Conservation (phyloP, 64 coral and sea anemone genomes). For the Pocillopora damicornis region DNA sequence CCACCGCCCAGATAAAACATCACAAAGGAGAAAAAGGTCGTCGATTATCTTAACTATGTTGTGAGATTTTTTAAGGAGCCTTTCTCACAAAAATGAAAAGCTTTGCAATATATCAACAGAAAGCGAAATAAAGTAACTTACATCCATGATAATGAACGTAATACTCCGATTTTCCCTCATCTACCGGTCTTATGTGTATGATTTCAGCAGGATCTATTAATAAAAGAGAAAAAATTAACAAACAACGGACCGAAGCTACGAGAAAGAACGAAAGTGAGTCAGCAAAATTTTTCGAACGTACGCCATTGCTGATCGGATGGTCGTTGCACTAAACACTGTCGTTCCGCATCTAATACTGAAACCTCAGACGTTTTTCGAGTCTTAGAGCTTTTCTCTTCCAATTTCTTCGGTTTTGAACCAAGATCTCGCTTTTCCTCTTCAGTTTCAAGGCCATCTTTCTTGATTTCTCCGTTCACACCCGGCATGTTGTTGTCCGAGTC, state of each 20-base stretch:
- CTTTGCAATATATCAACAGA: neutral
- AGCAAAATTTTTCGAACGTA: slow-evolving; percentile 26
- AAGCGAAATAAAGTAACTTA: slow-evolving; percentile 25
- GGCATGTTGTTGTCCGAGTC: slow-evolving; percentile 44
- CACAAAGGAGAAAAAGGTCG: too few species aligned
- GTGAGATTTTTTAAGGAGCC: neutral
- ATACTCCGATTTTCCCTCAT: slow-evolving; percentile 62
- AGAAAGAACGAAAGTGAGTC: neutral
- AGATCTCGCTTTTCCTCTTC: slow-evolving; percentile 56
- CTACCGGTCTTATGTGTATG: slow-evolving; percentile 54
- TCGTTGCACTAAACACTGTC: slow-evolving; percentile 59
- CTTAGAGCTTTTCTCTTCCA: slow-evolving; percentile 60
- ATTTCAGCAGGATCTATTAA: slow-evolving; percentile 71
- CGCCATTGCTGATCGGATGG: slow-evolving; percentile 53
- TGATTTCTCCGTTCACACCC: slow-evolving; percentile 37
- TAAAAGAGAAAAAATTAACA: neutral
- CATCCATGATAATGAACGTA: slow-evolving; percentile 80
- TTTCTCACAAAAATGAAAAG: neutral
- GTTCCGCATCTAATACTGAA: slow-evolving; percentile 9
- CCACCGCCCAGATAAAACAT: too few species aligned
- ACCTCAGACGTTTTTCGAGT: slow-evolving; percentile 52
- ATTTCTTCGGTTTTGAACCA: slow-evolving; percentile 48
- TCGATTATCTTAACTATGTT: neutral
- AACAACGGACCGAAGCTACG: neutral
- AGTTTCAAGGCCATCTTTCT: slow-evolving; percentile 53